Conservation (phyloP, 2,113 vertebrate genomes). For the Stegastes partitus region DNA sequence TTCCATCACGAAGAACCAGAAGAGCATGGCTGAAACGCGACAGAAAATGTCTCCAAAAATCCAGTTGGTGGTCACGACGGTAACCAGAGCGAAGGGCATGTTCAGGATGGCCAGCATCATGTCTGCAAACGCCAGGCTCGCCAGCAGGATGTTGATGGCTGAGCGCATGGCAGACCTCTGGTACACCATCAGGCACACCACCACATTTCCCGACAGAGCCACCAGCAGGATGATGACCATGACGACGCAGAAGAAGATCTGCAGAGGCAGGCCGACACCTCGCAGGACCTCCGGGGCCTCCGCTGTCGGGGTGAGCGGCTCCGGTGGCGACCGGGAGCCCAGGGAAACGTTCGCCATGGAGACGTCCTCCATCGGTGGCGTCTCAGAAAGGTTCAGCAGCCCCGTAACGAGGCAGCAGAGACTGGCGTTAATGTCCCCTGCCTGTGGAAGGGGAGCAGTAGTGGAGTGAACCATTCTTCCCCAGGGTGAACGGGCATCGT, state of each 20-base stretch:
- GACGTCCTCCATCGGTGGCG: slow-evolving; percentile 61
- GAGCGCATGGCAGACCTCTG: slow-evolving; percentile 98
- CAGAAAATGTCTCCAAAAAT: slow-evolving; percentile 94
- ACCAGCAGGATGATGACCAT: slow-evolving; percentile 92
- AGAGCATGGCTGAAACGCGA: slow-evolving; percentile 95
- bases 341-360: slow-evolving; percentile 67
- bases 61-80: slow-evolving; percentile 92
- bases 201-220: slow-evolving; percentile 94
- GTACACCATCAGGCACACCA: slow-evolving; percentile 99
- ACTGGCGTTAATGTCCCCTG: slow-evolving; percentile 83
- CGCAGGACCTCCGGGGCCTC: slow-evolving; percentile 77
- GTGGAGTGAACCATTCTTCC: slow-evolving; percentile 89
- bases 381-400: slow-evolving; percentile 84
- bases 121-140: slow-evolving; percentile 96
- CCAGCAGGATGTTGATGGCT: slow-evolving; percentile 98
- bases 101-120: slow-evolving; percentile 96
- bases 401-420: slow-evolving; percentile 70
- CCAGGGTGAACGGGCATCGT: slow-evolving; percentile 62
- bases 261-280: slow-evolving; percentile 90
- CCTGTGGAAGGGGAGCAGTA: slow-evolving; percentile 79
- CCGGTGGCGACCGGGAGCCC: slow-evolving; percentile 74
- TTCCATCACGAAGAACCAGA: slow-evolving; percentile 96
- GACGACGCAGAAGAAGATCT: slow-evolving; percentile 91
- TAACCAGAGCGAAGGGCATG: slow-evolving; percentile 96
- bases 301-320: slow-evolving; percentile 75